Evolutionary conservation across 2,888 invertebrate species (phyloP).

Genomic region (Leucophora obtusa): DNA sequence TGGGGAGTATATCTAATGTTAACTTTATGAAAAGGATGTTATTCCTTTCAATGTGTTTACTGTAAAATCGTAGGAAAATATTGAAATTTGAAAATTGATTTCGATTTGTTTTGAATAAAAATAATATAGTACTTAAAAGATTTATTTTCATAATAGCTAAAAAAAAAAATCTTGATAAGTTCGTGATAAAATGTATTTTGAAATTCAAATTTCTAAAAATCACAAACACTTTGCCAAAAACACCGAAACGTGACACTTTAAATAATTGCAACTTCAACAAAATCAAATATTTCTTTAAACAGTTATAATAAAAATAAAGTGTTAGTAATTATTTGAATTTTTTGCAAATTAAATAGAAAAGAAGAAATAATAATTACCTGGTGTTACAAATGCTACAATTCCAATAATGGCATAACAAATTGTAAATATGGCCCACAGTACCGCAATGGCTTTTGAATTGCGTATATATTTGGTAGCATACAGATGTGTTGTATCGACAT

Average conservation of each 20-base stretch:
- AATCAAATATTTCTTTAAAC: not conserved
- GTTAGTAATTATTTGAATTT: constrained; percentile 9
- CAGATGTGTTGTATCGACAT: constrained; percentile 93
- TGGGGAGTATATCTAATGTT: no score
- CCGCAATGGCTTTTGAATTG: constrained; percentile 96
- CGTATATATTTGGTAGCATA: constrained; percentile 94
- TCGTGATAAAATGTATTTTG: constrained; percentile 24
- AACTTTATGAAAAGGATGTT: no score
- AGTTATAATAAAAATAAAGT: constrained; percentile 1
- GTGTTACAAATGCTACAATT: constrained; percentile 96
- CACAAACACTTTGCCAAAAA: not conserved
- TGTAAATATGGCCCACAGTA: constrained; percentile 98
- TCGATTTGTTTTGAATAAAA: no score
- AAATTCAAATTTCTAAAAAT: constrained; percentile 5
- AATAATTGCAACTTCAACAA: constrained; percentile 9
- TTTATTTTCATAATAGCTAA: not conserved
- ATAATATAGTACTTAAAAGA: no score
- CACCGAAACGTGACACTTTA: constrained; percentile 39
- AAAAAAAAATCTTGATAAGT: not conserved
- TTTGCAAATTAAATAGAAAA: not conserved
- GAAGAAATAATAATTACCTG: constrained; percentile 78
- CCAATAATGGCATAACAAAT: constrained; percentile 98
- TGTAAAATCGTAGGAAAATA: no score
- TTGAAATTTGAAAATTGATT: no score
- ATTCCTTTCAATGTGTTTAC: no score